Base-by-base conservation (phyloP, 2,113 vertebrate species). In the Lanius collurio region DNA sequence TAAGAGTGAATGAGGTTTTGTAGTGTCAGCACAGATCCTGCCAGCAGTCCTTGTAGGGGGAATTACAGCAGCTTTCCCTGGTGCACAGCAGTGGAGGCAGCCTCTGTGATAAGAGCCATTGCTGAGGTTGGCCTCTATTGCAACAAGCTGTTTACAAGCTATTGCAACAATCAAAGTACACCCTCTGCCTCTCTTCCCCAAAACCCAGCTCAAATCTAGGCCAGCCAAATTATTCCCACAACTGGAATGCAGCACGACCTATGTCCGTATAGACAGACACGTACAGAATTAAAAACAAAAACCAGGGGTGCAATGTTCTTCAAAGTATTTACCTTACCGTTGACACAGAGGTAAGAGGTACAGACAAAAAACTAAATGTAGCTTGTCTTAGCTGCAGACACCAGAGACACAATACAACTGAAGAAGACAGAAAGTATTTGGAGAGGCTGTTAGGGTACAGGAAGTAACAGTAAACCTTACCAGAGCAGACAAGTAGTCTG, bases 21-120 rank as follows among this genome's bases (percentile, higher is more conserved):
- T 9, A 35, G 31, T 6, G 16, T 39, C 35, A 71, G 74, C 78
- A 70, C 10, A 70, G 46, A 74, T 18, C 22, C 37, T 50, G 50
- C 42, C 60, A 67, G 42, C 11, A 62, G 33, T 42, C 26, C 14
- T 22, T 20, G 10, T 1, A 79, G 33, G 39, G 60, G 33, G 47
- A 57, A 70, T 1, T 5, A 12, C 60, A 70, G 73, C 46, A 67
- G 39, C 28, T 59, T 62, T 78, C 11, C 7, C 46, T 13, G 26
- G 55, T 26, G n/a, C 28, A 15, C n/a, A 41, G 63, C 33, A 64
- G 35, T 1, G 0, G 22, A 89, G 24, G 78, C 2, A 0, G 37
- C 12, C 46, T 44, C 8, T 6, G 10, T 2, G 20, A 3, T 10
- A 44, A 60, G 20, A 90, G 50, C 60, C 74, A 47, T 1, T 15